Conservation (phyloP, 2,888 invertebrate species). For the Patella depressa region DNA sequence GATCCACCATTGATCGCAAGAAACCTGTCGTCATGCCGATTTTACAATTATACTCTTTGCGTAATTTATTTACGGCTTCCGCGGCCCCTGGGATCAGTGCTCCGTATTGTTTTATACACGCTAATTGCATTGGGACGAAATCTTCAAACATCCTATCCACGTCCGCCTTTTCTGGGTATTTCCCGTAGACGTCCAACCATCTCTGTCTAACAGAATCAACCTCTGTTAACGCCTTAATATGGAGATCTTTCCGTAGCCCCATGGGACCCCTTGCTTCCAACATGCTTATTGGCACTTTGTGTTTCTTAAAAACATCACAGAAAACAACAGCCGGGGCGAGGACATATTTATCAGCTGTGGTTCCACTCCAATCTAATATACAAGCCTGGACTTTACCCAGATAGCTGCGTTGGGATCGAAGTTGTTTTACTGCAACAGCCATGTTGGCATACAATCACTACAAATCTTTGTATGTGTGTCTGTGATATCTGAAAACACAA, state of each 20-base stretch:
- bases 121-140: constrained; percentile 68
- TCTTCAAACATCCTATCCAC: constrained; percentile 68
- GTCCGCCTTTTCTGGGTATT: constrained; percentile 60
- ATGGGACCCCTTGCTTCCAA: constrained; percentile 69
- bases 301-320: constrained; percentile 60
- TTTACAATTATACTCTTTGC: constrained; percentile 54
- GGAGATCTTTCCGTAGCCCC: constrained; percentile 70
- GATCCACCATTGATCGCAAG: constrained; percentile 64
- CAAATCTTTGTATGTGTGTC: too few species aligned
- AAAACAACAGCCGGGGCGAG: constrained; percentile 69
- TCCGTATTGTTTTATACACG: constrained; percentile 55
- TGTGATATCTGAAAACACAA: too few species aligned
- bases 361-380: constrained; percentile 70
- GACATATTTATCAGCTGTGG: constrained; percentile 70
- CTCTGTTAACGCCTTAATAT: constrained; percentile 64
- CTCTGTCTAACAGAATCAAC: constrained; percentile 56
- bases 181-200: constrained; percentile 63
- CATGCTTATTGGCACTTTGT: constrained; percentile 61
- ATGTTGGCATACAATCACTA: background rate
- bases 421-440: constrained; percentile 24
- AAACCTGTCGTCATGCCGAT: constrained; percentile 69
- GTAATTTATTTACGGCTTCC: constrained; percentile 54
- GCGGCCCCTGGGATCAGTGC: constrained; percentile 62
- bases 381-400: constrained; percentile 60
- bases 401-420: constrained; percentile 50